Percentiles rank a stretch among this genome's conserved stretches.
Evolutionary conservation across 2,888 invertebrate genomes (phyloP).

Genomic region (Sphaeridia pumilis): DNA sequence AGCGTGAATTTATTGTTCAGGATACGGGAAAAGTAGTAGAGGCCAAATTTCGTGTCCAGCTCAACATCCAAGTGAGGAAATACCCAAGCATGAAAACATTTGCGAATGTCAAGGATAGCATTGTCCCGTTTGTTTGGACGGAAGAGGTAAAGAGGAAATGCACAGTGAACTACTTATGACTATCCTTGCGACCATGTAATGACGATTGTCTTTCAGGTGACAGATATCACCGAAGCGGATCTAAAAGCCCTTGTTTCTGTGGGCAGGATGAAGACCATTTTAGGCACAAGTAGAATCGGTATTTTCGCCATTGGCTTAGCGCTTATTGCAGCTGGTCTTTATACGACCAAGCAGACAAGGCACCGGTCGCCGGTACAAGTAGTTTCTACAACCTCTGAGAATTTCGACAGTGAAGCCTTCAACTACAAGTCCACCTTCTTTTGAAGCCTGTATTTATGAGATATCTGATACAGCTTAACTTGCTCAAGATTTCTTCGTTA

Average conservation of each 20-base stretch:
- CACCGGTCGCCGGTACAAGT: background rate
- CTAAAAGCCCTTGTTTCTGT: background rate
- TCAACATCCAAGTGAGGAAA: background rate
- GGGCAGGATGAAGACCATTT: background rate
- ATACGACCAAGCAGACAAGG: background rate
- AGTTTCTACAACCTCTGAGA: background rate
- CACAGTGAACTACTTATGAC: background rate
- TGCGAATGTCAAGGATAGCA: conserved; percentile 3
- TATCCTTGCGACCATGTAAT: too few species aligned
- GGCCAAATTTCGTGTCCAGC: conserved; percentile 3
- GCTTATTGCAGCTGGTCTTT: background rate
- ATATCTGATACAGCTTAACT: too few species aligned
- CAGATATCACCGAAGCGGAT: background rate
- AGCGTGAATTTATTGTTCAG: background rate
- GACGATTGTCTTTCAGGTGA: too few species aligned
- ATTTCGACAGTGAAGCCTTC: background rate
- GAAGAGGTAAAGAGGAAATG: conserved; percentile 4
- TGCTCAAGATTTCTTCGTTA: too few species aligned
- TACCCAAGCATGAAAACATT: background rate
- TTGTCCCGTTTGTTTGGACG: conserved; percentile 9
- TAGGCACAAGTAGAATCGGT: background rate
- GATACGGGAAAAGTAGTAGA: conserved; percentile 1
- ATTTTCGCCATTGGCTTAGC: background rate
- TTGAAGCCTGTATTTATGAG: too few species aligned
- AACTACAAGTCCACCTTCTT: background rate